phyloP scores from a whole-genome alignment of 2,797 vertebrate species.

The Danionella dracula region DNA sequence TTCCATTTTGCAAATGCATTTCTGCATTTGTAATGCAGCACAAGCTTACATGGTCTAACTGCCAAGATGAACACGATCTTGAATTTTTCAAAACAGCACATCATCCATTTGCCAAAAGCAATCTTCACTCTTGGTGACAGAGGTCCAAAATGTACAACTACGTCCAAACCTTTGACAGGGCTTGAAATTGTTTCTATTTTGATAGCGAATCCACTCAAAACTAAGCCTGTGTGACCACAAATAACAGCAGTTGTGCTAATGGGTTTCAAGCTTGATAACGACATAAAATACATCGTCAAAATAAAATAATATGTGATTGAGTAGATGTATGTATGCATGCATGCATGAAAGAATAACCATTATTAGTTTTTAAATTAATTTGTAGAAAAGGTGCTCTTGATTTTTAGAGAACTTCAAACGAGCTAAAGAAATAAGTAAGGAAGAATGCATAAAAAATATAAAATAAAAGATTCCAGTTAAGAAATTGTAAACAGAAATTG shows the following conservation, averaged over 20 bases:
- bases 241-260: too few relatives aligned
- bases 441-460: background rate
- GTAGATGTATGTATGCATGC: too few relatives aligned
- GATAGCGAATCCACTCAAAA: too few relatives aligned
- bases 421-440: constrained; percentile 5
- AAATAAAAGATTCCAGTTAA: background rate
- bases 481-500: background rate
- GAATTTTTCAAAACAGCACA: constrained; percentile 2
- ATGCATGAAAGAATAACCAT: too few relatives aligned
- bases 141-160: constrained; percentile 2
- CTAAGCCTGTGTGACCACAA: too few relatives aligned
- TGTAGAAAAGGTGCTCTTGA: too few relatives aligned
- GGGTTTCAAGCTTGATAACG: too few relatives aligned
- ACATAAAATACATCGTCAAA: too few relatives aligned
- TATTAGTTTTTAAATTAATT: too few relatives aligned
- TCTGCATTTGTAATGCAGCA: constrained; percentile 20
- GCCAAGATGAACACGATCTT: constrained; percentile 14
- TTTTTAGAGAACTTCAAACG: too few relatives aligned
- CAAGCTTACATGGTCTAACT: constrained; percentile 4
- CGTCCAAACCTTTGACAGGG: constrained; percentile 14
- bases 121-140: constrained; percentile 19
- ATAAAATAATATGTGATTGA: too few relatives aligned
- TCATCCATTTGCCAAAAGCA: constrained; percentile 23
- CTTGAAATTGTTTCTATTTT: too few relatives aligned
- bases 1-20: background rate